Base-by-base conservation (phyloP, 2,113 vertebrate genomes). In the Microcebus ravelobensis region DNA sequence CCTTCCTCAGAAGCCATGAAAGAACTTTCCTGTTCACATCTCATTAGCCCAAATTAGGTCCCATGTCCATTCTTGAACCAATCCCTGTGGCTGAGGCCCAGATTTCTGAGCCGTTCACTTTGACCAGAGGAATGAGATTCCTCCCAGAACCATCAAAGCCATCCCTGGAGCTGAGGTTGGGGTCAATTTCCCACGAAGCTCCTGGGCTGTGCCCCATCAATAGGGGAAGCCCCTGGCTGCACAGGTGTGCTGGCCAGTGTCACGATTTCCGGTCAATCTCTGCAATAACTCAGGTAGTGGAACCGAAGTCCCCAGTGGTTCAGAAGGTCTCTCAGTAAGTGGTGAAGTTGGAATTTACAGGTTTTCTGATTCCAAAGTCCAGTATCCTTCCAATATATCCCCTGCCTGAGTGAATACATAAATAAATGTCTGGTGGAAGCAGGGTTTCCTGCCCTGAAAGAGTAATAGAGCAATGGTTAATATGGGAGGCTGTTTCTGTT, bases 291-390 rank as follows among this genome's bases (percentile, higher is more conserved):
- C 23, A 14, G 9, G 5, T 5, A 63, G 61, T 34, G 29, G 48
- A 87, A 76, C 10, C 65, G n/a, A 90, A 48, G 48, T 27, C 23
- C 14, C 42, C 15, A 36, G 29, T 31, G 29, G 8, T 87, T 79
- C 39, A 63, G 87, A 91, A 50, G 12, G 2, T 90, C 18, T 95
- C 68, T 42, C 13, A 55, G 59, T 27, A 81, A 86, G 55, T 82
- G 42, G n/a, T 29, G 2, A 50, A 91, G 48, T 79, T 93, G 63
- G n/a, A 36, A 86, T 97, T 96, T 97, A 82, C 74, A 95, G 82
- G 87, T 82, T 97, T 88, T 96, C 59, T 55, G 42, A 86, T 86
- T 83, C 48, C 68, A 68, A 73, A 96, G 48, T 93, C 27, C 57
- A 93, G 21, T 63, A 0, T 81, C 29, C 77, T 83, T 90, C 61